These are phyloP conservation scores for Lasioglossum morio DNA, from an alignment of 2,888 invertebrate species.

Conservation along the genomic window DNA sequence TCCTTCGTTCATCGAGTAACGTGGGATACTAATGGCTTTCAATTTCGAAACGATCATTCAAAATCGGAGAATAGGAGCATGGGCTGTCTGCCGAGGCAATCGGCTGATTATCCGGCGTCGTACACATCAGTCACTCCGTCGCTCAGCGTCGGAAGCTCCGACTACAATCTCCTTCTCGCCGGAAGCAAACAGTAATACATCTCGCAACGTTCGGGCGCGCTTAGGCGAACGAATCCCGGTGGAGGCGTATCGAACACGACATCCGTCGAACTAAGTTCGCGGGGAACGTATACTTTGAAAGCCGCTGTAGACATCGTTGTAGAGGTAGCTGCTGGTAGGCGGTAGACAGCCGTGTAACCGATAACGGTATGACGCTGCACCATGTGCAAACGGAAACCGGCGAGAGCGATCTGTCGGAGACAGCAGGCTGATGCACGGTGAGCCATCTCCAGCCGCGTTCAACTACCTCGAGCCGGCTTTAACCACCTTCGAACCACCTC, in stretches of 20 bases:
- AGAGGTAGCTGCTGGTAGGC: neutral
- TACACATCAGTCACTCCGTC: neutral
- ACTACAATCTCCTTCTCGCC: neutral
- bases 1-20: neutral
- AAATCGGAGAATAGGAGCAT: neutral
- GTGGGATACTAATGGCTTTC: neutral
- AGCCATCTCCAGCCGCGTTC: constrained; percentile 53
- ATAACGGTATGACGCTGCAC: constrained; percentile 62
- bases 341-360: constrained; percentile 67
- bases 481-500: constrained; percentile 58
- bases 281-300: neutral
- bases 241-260: neutral
- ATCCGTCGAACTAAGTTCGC: constrained; percentile 5
- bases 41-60: neutral
- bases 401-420: constrained; percentile 69
- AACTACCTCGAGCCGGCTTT: constrained; percentile 50
- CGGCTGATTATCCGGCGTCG: neutral
- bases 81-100: neutral
- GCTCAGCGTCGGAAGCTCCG: neutral
- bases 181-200: constrained; percentile 11
- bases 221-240: constrained; percentile 8
- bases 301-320: neutral
- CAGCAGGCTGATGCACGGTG: constrained; percentile 75
- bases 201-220: neutral
- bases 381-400: constrained; percentile 58